Evolutionary conservation across 2,888 invertebrate species (phyloP), one percentile per base, ranked within the genome.

Genomic region (Celastrina argiolus): DNA sequence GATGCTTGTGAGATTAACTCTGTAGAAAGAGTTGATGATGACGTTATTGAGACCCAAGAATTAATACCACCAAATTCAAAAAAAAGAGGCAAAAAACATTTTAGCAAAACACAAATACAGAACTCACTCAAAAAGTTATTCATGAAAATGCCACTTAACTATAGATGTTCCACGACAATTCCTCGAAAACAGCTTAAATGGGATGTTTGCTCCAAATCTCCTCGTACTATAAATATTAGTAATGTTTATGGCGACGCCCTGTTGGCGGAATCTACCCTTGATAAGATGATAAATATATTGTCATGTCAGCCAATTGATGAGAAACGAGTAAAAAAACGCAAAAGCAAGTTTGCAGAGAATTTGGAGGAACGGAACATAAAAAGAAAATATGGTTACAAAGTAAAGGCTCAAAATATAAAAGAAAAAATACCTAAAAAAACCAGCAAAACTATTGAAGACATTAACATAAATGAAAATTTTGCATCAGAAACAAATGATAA

Each of bases 211-310:
- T 6, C 61, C 22, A 65, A 63, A 31, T n/a, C 59, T 8, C 12
- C 56, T 12, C 59, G 7, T 31, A 58, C 2, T 26, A 51, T 22
- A 26, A 51, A 51, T 4, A 51, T 51, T 51, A 51, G 22, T 12
- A 22, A 65, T 42, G 42, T 64, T 39, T 56, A 66, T 7, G 72
- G 72, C n/a, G 75, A 76, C 10, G 68, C 68, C 63, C 71, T 79
- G 14, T 72, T 80, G 58, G 74, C 79, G 14, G 59, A 75, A 56
- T 88, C 88, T 68, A 82, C 88, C 8, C 76, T 89, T 2, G 79
- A 82, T 64, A 88, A 85, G 81, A 85, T 89, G 80, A 71, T 89
- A 26, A 72, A 67, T 66, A 26, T 84, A 18, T 74, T 85, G 64
- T 67, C 69, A 26, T 74, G 72, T 28, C 36, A 63, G 26, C 51